Percentiles rank a stretch among this genome's conserved stretches.
phyloP scores from a whole-genome alignment of 1,140 invertebrate genomes.

The Eulimnadia texana region DNA sequence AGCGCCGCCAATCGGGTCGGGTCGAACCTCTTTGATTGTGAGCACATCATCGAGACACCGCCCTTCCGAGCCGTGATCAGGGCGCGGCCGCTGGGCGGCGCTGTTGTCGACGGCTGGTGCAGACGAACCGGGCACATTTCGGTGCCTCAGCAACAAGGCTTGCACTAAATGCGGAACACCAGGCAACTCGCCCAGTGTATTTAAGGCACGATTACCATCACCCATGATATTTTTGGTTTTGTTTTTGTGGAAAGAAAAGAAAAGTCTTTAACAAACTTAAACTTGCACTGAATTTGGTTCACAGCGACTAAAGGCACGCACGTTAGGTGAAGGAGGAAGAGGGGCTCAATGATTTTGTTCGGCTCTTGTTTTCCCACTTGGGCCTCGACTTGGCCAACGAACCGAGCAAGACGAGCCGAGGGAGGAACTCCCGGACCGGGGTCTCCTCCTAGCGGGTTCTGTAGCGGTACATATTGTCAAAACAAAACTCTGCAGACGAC shows the following conservation, averaged over 20 bases:
- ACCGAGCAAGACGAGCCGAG: neutral
- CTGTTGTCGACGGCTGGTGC: neutral
- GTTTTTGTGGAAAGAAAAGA: too few species aligned
- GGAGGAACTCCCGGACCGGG: neutral
- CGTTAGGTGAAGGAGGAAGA: neutral
- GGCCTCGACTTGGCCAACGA: neutral
- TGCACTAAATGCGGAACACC: neutral
- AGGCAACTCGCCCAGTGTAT: neutral
- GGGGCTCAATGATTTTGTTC: neutral
- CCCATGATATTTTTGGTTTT: too few species aligned
- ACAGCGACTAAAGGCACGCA: neutral
- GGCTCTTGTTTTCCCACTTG: neutral
- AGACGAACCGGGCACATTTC: neutral
- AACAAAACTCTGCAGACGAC: too few species aligned
- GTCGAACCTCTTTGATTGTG: constrained; percentile 1
- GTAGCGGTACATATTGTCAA: neutral
- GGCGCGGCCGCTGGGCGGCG: too few species aligned
- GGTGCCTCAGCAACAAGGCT: neutral
- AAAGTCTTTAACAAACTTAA: too few species aligned
- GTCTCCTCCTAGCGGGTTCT: neutral
- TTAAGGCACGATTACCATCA: neutral
- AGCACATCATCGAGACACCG: neutral
- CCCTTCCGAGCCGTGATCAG: neutral
- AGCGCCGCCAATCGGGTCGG: constrained; percentile 15
- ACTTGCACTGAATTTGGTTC: too few species aligned